Base-by-base conservation (phyloP, 2,113 vertebrate genomes). In the Rhineura floridana region DNA sequence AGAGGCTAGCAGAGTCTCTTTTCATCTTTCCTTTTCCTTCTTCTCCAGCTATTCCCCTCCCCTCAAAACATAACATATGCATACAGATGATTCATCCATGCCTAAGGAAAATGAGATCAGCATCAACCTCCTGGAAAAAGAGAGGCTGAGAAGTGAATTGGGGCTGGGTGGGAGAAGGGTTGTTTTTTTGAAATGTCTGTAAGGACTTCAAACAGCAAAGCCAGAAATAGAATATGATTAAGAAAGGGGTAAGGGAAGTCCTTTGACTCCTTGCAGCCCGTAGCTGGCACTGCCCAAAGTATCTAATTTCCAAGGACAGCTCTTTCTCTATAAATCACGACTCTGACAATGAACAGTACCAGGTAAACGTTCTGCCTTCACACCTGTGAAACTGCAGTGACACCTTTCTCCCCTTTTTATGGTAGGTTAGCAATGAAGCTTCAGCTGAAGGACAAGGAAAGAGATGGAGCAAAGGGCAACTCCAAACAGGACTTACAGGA, bases 21-120 rank as follows among this genome's bases (percentile, higher is more conserved):
- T 59, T 73, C 67, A 28, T 46, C 39, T 59, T 73, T 73, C 10
- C 67, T 28, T 46, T 84, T 81, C 86, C 50, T 91, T 79, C 83
- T 81, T 80, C 48, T 69, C 36, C 28, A 76, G 44, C 52, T 83
- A 86, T 62, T 15, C 42, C 36, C 52, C 39, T 17, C 48, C 86
- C 46, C 77, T 85, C 86, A 23, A 48, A 85, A 46, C 21, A 36
- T 92, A 88, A 91, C 86, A 90, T 82, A 88, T 1, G 48, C 55
- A 90, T 48, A 87, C 73, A 55, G 86, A 77, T 87, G 88, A 95
- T 85, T 95, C 89, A 95, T 81, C 91, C 85, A 79, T 91, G 69
- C 63, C 90, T 87, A 88, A 94, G 67, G 0, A 0, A 88, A 95
- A 91, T 13, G 75, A 76, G 90, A 88, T 93, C 93, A 93, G 0